Evolutionary conservation across 2,888 invertebrate genomes (phyloP), one percentile per base, ranked within the genome.

Genomic region (Diaphora mendica): DNA sequence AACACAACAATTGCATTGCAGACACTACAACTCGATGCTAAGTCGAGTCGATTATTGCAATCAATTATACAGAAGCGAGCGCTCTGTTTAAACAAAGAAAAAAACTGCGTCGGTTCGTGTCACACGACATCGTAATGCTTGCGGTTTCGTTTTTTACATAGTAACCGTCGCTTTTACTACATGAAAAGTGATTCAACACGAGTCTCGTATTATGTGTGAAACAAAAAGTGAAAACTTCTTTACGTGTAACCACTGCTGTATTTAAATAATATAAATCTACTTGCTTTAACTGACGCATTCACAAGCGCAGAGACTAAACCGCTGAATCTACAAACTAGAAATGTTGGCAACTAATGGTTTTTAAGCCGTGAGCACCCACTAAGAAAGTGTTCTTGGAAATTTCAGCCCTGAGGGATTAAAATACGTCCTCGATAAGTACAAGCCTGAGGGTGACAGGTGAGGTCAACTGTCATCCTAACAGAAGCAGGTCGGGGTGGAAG

Each of bases 21-120:
- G 62, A 59, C 30, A 59, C 26, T 62, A 74, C 42, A 65, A 42
- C 70, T 67, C 70, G 2, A 73, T 35, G 71, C 71, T 35, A 80
- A 75, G 20, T 77, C 77, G 66, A 80, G 80, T 75, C 71, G 62
- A 80, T 70, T 67, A 78, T n/a, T 17, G 62, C 68, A 73, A 85
- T 81, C 84, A 83, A 83, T 85, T 82, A 85, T 82, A 72, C 78
- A 75, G 39, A 70, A 73, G 76, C 70, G 79, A 82, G 70, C 77
- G 74, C 77, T 44, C 74, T 70, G 80, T 71, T 70, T 70, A 62
- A 62, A 62, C 33, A 8, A 70, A 68, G 20, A 48, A 68, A 74
- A 64, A 55, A 68, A 75, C 75, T 64, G 30, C 65, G 65, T 8
- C 30, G n/a, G 48, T 76, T 83, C 83, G 83, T 83, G 83, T 30